These are phyloP conservation scores for Felis chaus DNA, from an alignment of 2,113 vertebrate genomes.

Conservation along the genomic window DNA sequence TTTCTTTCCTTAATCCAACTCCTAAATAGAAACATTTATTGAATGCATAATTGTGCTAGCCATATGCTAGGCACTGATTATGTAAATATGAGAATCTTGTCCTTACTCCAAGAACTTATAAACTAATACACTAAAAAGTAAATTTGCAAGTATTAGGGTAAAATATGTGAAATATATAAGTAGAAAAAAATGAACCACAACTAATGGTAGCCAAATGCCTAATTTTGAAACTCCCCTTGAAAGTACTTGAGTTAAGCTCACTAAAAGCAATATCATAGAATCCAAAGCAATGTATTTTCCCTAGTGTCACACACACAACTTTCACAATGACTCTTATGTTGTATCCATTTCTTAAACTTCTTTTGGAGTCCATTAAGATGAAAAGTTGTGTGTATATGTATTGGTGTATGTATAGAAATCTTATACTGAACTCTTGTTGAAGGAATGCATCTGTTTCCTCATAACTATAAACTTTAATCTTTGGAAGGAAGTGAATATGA, in stretches of 20 bases:
- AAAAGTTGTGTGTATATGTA: not conserved
- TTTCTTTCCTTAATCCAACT: not conserved
- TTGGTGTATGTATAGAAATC: not conserved
- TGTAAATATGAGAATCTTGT: not conserved
- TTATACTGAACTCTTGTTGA: not conserved
- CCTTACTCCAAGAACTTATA: not conserved
- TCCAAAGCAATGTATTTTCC: not conserved
- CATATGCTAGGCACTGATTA: not conserved
- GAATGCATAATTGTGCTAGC: not conserved
- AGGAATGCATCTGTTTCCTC: not conserved
- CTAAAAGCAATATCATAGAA: not conserved
- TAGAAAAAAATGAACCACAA: not conserved
- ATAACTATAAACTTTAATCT: not conserved
- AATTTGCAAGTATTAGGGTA: not conserved
- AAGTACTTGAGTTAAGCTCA: not conserved
- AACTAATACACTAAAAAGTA: not conserved
- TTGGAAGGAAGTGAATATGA: not conserved
- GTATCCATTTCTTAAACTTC: not conserved
- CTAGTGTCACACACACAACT: not conserved
- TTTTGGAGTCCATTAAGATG: not conserved
- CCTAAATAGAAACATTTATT: not conserved
- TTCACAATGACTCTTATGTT: not conserved
- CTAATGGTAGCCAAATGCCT: not conserved
- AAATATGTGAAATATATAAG: not conserved
- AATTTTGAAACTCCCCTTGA: not conserved